These are phyloP conservation scores for Portunus trituberculatus DNA, from an alignment of 1,140 invertebrate genomes.

Conservation along the genomic window DNA sequence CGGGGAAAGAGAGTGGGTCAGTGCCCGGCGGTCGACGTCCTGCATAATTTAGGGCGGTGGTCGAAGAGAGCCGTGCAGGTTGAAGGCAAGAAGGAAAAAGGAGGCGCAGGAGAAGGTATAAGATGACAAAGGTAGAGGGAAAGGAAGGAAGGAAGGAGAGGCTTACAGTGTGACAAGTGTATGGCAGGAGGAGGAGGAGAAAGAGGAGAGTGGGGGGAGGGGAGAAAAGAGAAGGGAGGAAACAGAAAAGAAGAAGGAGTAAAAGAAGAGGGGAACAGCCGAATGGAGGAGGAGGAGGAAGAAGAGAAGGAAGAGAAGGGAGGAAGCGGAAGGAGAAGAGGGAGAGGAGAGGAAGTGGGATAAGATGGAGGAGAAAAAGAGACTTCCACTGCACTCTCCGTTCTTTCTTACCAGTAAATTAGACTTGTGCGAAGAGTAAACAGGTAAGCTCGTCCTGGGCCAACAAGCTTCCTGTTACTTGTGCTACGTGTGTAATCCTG, in stretches of 20 bases:
- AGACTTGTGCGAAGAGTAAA: too few relatives aligned
- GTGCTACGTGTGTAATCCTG: background rate
- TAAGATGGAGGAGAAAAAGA: background rate
- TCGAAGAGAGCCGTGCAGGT: background rate
- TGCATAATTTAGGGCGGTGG: conserved; percentile 5
- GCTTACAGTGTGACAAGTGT: background rate
- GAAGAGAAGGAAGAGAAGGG: background rate
- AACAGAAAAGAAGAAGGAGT: background rate
- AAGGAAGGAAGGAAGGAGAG: background rate
- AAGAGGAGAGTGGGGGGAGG: background rate
- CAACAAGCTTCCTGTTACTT: too few relatives aligned
- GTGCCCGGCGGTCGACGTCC: background rate
- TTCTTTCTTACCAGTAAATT: too few relatives aligned
- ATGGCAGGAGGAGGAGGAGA: background rate
- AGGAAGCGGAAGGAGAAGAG: background rate
- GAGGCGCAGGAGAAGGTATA: background rate
- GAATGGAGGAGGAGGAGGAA: background rate
- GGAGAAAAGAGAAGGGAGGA: background rate
- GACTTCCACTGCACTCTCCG: too few relatives aligned
- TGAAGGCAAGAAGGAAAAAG: background rate
- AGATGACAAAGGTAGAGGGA: background rate
- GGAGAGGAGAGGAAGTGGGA: background rate
- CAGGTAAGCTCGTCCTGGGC: too few relatives aligned
- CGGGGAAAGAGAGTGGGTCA: background rate
- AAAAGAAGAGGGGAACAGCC: too few relatives aligned